Evolutionary conservation across 2,888 invertebrate genomes (phyloP), one percentile per base, ranked within the genome.

Genomic region (Platerodrilus igneus): DNA sequence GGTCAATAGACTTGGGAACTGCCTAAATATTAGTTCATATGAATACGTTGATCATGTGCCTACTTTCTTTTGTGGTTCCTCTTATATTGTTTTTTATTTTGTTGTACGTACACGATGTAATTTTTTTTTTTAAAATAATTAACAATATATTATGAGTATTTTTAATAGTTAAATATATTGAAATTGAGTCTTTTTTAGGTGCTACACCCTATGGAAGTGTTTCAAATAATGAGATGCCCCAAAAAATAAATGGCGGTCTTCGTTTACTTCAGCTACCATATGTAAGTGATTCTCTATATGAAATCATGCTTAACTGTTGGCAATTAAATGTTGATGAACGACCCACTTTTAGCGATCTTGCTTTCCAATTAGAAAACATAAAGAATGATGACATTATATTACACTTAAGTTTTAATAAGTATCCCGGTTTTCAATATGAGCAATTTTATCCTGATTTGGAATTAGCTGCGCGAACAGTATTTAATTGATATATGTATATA

Each of bases 271-370:
- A 88, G 59, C 76, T 86, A 1, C 73, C 76, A 2, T 85, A 85
- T 59, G 77, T 86, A 15, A 82, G 78, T 13, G 86, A 86, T 60
- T 85, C 86, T 51, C 68, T 90, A 16, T 88, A 88, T 65, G 89
- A 90, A 64, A 67, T 89, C 38, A 79, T 89, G 69, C 69, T 84
- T 26, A 83, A 87, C 58, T 90, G 90, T 59, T 91, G 90, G 90
- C 86, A 86, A 61, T 68, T 81, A 9, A 86, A 89, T 64, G 78
- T 81, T 7, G 85, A 84, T 42, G 90, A 91, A 59, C 73, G 90
- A 50, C 88, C 86, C 0, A 71, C 75, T 6, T 87, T 86, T 57
- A 70, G 75, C 3, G 76, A 79, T 43, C 70, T 87, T 21, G 37
- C 58, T 14, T 55, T 58, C 36, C 46, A 49, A 36, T 43, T 61